Evolutionary conservation across 2,888 invertebrate genomes (phyloP).

Genomic region (Capitulum mitella): DNA sequence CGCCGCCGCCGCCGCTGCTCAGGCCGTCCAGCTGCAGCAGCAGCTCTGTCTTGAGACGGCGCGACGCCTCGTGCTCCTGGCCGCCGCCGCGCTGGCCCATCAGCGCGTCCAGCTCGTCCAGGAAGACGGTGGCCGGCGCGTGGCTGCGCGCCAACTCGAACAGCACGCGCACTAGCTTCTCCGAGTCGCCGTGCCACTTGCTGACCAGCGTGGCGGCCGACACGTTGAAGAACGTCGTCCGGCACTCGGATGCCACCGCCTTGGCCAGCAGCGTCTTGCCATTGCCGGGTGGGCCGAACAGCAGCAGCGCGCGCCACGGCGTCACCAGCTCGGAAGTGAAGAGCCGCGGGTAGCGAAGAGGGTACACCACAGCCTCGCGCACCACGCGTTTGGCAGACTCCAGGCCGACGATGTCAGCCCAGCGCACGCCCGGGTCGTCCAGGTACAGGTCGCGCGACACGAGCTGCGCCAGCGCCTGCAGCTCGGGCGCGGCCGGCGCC

Average conservation of each 20-base stretch:
- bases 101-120: conserved; percentile 85
- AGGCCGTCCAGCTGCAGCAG: conserved; percentile 78
- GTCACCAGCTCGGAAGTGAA: conserved; percentile 48
- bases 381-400: conserved; percentile 64
- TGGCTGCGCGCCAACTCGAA: conserved; percentile 78
- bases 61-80: conserved; percentile 75
- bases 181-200: conserved; percentile 94
- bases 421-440: conserved; percentile 18
- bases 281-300: conserved; percentile 72
- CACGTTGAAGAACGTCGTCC: conserved; percentile 78
- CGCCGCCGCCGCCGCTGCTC: conserved; percentile 48
- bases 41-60: conserved; percentile 80
- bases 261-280: conserved; percentile 86
- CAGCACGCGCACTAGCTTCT: conserved; percentile 79
- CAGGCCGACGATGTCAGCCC: conserved; percentile 66
- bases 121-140: conserved; percentile 82
- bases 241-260: conserved; percentile 73
- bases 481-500: conserved; percentile 1
- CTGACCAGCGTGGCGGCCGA: conserved; percentile 82
- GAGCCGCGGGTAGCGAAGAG: conserved; percentile 48
- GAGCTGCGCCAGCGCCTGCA: neutral
- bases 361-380: conserved; percentile 78
- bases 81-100: conserved; percentile 53
- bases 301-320: conserved; percentile 74
- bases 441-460: conserved; percentile 14